Base-by-base conservation (phyloP, 1,140 invertebrate species). In the Hylaeus anthracinus region DNA sequence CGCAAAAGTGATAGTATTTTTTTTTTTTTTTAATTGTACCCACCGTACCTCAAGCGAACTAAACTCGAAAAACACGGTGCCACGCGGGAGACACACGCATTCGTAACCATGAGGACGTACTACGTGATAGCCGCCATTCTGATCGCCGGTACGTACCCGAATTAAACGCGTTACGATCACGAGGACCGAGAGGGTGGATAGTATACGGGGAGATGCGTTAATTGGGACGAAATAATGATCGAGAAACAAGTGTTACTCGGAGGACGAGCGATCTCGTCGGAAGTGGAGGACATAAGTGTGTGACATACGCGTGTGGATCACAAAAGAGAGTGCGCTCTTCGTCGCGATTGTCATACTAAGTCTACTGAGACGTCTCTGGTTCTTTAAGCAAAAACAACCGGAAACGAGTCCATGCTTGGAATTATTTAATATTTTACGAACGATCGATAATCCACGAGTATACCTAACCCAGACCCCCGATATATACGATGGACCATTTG, bases 61-160 rank as follows among this genome's bases (percentile, higher is more conserved):
- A 26, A 71, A 65, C 39, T 43, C 2, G 51, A 71, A 3, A 26
- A 45, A 69, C 63, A 61, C 64, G 56, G 60, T 41, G 78, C 72
- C 71, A 70, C 80, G 83, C 69, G 69, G 64, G 64, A 72, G 77
- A 64, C 45, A 76, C 43, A 63, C 61, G 55, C 66, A 70, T 45
- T 83, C 69, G 51, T 86, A 76, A 86, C 87, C 83, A 93, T 93
- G 92, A 93, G 89, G 90, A 91, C 91, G 86, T 93, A 90, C 90
- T 89, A 90, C 88, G 91, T 92, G 83, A 89, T 93, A 87, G 91
- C 91, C 83, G 91, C 91, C 82, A 91, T 93, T 88, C 92, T 93
- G 83, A 86, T 93, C 88, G 92, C 90, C 91, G 93, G 93, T 93
- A 93, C 86, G 93, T 93, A 93, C 73, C 41, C 37, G 56, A 82